Base-by-base conservation (phyloP, 2,888 invertebrate species). In the Drosophila rellima region DNA sequence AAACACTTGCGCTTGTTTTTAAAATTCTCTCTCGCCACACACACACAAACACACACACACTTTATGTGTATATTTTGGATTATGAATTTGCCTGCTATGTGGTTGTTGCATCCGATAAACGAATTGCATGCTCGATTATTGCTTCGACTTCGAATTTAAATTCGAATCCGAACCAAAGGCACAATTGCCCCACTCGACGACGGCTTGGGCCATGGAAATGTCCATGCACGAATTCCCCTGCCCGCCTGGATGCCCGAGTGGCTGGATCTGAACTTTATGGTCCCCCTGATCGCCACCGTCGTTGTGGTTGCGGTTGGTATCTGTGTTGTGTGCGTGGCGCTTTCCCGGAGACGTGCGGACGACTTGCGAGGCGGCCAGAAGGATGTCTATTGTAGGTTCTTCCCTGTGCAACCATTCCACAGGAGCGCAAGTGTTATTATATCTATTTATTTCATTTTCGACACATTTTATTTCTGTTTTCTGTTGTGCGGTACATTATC, bases 281-380 rank as follows among this genome's bases (percentile, higher is more conserved):
- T 98, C 23, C 98, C 98, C 0, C 95, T 98, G 78, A 95, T 97
- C 88, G 97, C 97, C 44, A 97, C 97, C 29, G 94, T 98, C 70
- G 96, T 98, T 85, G 97, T 98, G 79, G 96, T 98, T 92, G 95
- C 97, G 88, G 97, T 98, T 85, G 97, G 98, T 74, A 95, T 98
- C 89, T 95, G 97, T 89, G 97, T 98, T 90, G 96, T 97, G 92
- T 97, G 97, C 93, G 96, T 97, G 88, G 97, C 97, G 37, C 94
- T 97, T 57, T 96, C 97, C 56, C 94, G 97, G 91, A 94, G 97
- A 92, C 95, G 97, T 92, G 94, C 95, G 71, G 94, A 96, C 93
- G 97, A 97, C 91, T 93, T 94, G 84, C 95, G 97, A 91, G 95
- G 97, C 92, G 97, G 97, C 95, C 95, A 94, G 93, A 95, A 95